A percentile compares a stretch with the other conserved stretches of the same genome.
Evolutionary conservation across 2,888 invertebrate genomes (phyloP).

Genomic region (Drosophila planitibia): DNA sequence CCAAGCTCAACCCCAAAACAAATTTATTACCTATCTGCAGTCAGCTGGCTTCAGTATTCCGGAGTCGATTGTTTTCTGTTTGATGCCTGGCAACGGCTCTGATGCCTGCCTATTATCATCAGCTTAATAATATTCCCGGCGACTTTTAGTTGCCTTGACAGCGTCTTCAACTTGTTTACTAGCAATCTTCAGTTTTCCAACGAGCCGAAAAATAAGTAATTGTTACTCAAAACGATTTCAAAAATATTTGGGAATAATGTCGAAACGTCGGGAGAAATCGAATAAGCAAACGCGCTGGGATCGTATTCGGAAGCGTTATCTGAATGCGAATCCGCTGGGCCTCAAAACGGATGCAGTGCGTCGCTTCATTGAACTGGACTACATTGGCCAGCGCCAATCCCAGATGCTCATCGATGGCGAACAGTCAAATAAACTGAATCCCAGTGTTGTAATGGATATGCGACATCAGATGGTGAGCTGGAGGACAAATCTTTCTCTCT

Average conservation of each 20-base stretch:
- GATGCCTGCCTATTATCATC: background rate
- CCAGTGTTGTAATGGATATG: conserved; percentile 84
- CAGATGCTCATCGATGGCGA: conserved; percentile 76
- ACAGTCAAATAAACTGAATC: conserved; percentile 71
- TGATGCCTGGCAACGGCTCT: conserved; percentile 15
- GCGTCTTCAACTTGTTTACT: conserved; percentile 56
- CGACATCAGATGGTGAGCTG: conserved; percentile 83
- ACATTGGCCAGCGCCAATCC: conserved; percentile 77
- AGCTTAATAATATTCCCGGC: conserved; percentile 4
- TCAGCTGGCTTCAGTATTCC: background rate
- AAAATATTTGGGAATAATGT: conserved; percentile 42
- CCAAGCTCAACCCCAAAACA: background rate
- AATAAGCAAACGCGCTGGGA: conserved; percentile 85
- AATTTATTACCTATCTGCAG: background rate
- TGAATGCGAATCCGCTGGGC: conserved; percentile 55
- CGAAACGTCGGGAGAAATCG: conserved; percentile 68
- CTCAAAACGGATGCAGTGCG: conserved; percentile 82
- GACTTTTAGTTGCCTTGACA: conserved; percentile 52
- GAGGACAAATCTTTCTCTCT: background rate
- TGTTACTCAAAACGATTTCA: background rate
- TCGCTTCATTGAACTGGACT: conserved; percentile 84
- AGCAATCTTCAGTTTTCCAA: conserved; percentile 15
- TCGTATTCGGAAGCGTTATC: conserved; percentile 84
- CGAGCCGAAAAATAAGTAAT: background rate
- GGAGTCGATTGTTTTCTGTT: background rate